Percentiles rank a stretch among this genome's conserved stretches.
phyloP scores from a whole-genome alignment of 2,113 vertebrate genomes.

The Rhipidura dahli region DNA sequence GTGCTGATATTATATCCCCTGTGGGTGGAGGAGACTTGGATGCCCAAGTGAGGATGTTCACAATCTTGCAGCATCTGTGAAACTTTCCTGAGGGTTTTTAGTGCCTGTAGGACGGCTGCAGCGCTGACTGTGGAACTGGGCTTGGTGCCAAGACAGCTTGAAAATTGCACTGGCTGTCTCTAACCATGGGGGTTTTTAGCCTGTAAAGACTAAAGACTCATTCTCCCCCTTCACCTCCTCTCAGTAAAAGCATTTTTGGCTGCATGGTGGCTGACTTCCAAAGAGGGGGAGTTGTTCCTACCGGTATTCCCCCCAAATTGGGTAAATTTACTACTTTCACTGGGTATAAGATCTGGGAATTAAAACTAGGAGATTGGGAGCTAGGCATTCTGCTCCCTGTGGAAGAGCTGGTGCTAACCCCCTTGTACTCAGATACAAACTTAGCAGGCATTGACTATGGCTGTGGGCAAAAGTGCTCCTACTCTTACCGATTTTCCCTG shows the following conservation, averaged over 20 bases:
- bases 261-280: fast-evolving
- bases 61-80: not conserved
- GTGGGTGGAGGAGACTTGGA: not conserved
- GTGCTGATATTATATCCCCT: not conserved
- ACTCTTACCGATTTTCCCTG: not conserved
- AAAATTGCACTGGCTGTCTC: not conserved
- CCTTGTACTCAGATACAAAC: not conserved
- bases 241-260: not conserved
- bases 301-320: not conserved
- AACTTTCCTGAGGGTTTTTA: not conserved
- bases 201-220: not conserved
- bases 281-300: not conserved
- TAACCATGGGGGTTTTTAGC: not conserved
- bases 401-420: fast-evolving
- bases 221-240: not conserved
- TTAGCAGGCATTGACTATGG: not conserved
- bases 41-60: not conserved
- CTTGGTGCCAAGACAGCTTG: not conserved
- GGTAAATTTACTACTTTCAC: not conserved
- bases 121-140: not conserved
- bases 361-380: not conserved
- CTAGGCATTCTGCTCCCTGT: not conserved
- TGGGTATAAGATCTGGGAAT: not conserved
- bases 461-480: not conserved
- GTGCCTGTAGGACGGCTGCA: not conserved